These are phyloP conservation scores for Sesamia nonagrioides DNA, from an alignment of 1,140 invertebrate genomes.

Conservation along the genomic window DNA sequence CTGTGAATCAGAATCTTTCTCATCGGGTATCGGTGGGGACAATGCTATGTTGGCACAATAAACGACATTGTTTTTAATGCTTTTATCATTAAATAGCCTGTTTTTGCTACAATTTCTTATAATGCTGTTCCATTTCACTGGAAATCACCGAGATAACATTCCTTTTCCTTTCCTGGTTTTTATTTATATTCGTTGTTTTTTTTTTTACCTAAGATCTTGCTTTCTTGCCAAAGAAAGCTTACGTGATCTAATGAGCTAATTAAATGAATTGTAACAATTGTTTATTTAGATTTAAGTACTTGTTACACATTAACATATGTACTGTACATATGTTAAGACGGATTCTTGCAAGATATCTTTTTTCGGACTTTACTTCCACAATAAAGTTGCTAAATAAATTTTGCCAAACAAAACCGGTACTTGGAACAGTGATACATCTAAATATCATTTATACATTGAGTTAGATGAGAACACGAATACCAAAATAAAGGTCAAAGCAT, in stretches of 20 bases:
- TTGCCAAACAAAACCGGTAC: not conserved
- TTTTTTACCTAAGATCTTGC: not conserved
- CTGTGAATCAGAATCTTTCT: not conserved
- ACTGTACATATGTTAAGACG: too few species aligned
- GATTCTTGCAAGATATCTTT: too few species aligned
- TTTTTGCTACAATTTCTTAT: conserved; percentile 24
- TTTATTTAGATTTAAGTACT: too few species aligned
- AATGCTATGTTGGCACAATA: not conserved
- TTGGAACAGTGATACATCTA: not conserved
- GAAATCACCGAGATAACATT: conserved; percentile 27
- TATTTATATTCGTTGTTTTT: not conserved
- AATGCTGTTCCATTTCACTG: conserved; percentile 26
- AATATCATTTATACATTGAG: conserved; percentile 1
- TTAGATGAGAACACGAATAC: conserved; percentile 11
- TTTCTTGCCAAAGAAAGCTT: not conserved
- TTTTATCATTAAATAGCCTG: conserved; percentile 12
- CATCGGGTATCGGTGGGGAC: not conserved
- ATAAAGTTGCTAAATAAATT: not conserved
- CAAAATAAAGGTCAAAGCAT: conserved; percentile 37
- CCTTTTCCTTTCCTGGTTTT: conserved; percentile 17
- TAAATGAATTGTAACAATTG: not conserved
- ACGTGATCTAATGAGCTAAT: not conserved
- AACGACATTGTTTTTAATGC: not conserved
- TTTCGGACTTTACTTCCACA: not conserved
- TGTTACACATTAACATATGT: too few species aligned